Conservation (phyloP, 2,888 invertebrate species). For the Torymus tubicola region DNA sequence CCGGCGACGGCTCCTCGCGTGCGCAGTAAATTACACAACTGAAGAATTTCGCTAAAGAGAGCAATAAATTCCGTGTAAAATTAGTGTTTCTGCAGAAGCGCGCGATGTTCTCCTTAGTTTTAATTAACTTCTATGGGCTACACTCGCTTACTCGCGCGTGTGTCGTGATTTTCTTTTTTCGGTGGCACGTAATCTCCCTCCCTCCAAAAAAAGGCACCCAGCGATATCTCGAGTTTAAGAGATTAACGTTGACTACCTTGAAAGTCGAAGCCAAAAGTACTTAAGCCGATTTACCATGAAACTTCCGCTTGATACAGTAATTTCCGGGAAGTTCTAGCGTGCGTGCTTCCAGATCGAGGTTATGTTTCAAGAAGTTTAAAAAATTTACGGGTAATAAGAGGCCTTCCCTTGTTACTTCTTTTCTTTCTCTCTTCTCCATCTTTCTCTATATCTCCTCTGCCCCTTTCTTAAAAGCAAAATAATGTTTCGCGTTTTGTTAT, state of each 20-base stretch:
- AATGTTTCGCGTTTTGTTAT: constrained; percentile 9
- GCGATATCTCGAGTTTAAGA: constrained; percentile 36
- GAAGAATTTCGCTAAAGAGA: not conserved
- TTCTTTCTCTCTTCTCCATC: too few species aligned
- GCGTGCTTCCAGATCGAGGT: constrained; percentile 20
- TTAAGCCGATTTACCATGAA: constrained; percentile 48
- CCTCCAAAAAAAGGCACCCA: constrained; percentile 15
- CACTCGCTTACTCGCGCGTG: too few species aligned
- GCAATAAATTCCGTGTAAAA: not conserved
- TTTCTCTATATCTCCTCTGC: too few species aligned
- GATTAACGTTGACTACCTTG: constrained; percentile 42
- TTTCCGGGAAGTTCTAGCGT: constrained; percentile 33
- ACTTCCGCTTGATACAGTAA: constrained; percentile 44
- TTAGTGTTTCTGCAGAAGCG: not conserved
- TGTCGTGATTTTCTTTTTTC: constrained; percentile 12
- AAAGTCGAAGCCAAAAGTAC: constrained; percentile 40
- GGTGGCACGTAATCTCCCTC: constrained; percentile 3
- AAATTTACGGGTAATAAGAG: constrained; percentile 38
- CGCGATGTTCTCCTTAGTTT: constrained; percentile 5
- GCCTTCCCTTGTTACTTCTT: not conserved
- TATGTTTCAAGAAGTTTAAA: constrained; percentile 39
- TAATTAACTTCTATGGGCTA: constrained; percentile 3
- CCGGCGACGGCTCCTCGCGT: too few species aligned
- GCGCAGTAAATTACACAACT: not conserved
- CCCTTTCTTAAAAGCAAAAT: constrained; percentile 13